These are phyloP conservation scores for Disparrhopalites patrizii DNA, from an alignment of 2,888 invertebrate genomes.

Conservation along the genomic window DNA sequence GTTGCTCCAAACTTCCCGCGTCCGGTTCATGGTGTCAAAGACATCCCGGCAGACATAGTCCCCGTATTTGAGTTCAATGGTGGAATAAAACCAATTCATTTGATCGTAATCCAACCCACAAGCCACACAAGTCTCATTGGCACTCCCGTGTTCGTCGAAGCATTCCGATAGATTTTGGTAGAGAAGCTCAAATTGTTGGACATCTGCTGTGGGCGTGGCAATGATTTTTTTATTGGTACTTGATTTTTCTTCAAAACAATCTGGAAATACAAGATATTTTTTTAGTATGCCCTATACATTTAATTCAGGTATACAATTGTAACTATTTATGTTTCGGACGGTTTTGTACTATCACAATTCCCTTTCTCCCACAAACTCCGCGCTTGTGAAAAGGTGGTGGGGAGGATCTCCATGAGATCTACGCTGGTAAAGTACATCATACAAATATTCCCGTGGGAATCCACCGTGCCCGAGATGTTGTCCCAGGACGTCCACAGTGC, in stretches of 20 bases:
- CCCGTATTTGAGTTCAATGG: conserved; percentile 59
- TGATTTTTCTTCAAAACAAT: conserved; percentile 63
- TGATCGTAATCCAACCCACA: conserved; percentile 58
- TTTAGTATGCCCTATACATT: too few species aligned
- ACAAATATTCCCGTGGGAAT: too few species aligned
- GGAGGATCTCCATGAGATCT: too few species aligned
- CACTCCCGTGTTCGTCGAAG: conserved; percentile 36
- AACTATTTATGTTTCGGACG: too few species aligned
- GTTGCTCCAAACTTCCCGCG: conserved; percentile 62
- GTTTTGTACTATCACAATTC: too few species aligned
- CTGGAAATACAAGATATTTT: conserved; percentile 59
- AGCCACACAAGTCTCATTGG: conserved; percentile 54
- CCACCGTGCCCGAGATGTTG: too few species aligned
- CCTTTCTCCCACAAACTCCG: too few species aligned
- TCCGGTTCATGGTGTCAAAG: conserved; percentile 65
- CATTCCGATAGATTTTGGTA: conserved; percentile 52
- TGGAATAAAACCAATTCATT: conserved; percentile 59
- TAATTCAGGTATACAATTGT: too few species aligned
- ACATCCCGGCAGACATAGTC: conserved; percentile 64
- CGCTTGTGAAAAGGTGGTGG: too few species aligned
- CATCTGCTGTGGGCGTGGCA: too few species aligned
- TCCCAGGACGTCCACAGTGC: too few species aligned
- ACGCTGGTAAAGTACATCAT: too few species aligned
- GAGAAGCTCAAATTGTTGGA: conserved; percentile 52
- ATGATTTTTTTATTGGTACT: conserved; percentile 61